A percentile compares a stretch with the other conserved stretches of the same genome.
phyloP scores from a whole-genome alignment of 2,797 vertebrate species.

The Stomatorhinus walkeri region DNA sequence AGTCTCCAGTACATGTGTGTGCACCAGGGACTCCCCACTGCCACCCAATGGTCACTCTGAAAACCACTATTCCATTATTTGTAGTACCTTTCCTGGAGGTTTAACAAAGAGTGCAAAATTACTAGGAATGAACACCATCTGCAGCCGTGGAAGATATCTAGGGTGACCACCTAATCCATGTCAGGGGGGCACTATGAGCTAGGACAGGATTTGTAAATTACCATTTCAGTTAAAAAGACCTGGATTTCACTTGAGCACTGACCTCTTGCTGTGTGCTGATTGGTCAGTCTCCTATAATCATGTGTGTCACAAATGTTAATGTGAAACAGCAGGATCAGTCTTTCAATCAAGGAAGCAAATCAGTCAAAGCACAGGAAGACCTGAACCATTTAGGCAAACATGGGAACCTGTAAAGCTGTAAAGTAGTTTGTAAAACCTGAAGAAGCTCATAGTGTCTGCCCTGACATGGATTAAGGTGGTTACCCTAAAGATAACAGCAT shows the following conservation, averaged over 20 bases:
- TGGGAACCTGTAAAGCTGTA: too few relatives aligned
- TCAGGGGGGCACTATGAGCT: neutral
- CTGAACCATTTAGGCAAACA: neutral
- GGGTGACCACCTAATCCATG: neutral
- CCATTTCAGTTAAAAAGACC: neutral
- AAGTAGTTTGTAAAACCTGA: too few relatives aligned
- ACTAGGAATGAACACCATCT: neutral
- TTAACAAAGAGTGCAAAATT: neutral
- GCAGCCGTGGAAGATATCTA: neutral
- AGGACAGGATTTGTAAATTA: neutral
- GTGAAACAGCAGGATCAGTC: neutral
- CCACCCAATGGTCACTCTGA: neutral
- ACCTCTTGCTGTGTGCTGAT: neutral
- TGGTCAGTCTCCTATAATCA: neutral
- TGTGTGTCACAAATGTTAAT: neutral
- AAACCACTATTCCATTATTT: neutral
- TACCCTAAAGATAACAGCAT: neutral
- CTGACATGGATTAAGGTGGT: neutral
- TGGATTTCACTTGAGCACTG: neutral
- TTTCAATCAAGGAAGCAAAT: neutral
- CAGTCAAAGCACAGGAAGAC: neutral
- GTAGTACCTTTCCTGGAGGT: neutral
- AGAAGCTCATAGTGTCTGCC: neutral
- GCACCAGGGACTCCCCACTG: neutral
- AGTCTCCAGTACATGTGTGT: neutral